Evolutionary conservation across 2,888 invertebrate genomes (phyloP).

Genomic region (Nudaria mundana): DNA sequence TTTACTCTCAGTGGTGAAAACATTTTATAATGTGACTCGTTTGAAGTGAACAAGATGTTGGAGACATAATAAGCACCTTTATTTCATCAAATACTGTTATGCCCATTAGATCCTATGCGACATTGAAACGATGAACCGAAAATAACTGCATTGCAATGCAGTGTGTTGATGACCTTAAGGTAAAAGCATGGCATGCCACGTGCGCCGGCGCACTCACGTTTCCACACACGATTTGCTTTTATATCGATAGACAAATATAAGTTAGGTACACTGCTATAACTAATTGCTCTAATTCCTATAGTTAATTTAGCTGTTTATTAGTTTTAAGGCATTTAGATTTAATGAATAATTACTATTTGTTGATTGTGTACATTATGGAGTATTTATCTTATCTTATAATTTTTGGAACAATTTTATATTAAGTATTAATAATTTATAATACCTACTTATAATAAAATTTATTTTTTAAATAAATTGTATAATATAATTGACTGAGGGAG

Average conservation of each 20-base stretch:
- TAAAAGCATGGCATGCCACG: conserved; percentile 42
- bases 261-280: conserved; percentile 22
- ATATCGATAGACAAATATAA: conserved; percentile 33
- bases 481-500: too few relatives aligned
- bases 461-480: too few relatives aligned
- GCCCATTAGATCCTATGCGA: conserved; percentile 11
- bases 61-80: too few relatives aligned
- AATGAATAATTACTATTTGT: too few relatives aligned
- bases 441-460: too few relatives aligned
- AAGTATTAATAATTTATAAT: too few relatives aligned
- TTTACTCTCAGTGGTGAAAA: not conserved
- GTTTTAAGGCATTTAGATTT: not conserved
- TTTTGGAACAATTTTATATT: too few relatives aligned
- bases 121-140: conserved; percentile 32
- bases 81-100: conserved; percentile 9
- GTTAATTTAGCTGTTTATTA: not conserved
- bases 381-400: too few relatives aligned
- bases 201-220: conserved; percentile 40
- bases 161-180: conserved; percentile 37
- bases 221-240: conserved; percentile 38
- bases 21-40: not conserved
- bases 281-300: conserved; percentile 19
- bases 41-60: too few relatives aligned
- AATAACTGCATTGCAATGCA: conserved; percentile 28
- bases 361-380: too few relatives aligned